Percentiles rank a stretch among this genome's conserved stretches.
These are phyloP conservation scores for Drosophila dives DNA, from an alignment of 2,888 invertebrate genomes.

Conservation along the genomic window DNA sequence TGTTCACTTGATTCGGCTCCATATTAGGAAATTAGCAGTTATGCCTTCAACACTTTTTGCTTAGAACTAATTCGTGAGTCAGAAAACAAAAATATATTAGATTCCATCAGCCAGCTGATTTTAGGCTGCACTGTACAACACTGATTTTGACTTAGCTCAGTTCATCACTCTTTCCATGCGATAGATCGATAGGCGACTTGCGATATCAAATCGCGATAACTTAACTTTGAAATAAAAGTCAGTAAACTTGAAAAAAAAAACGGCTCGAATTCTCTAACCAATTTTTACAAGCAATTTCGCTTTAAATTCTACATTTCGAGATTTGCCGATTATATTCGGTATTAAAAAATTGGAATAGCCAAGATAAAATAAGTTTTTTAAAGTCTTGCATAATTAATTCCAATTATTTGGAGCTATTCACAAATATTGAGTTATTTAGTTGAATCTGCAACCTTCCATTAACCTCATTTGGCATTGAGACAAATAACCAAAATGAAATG, in stretches of 20 bases:
- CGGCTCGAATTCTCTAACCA: background rate
- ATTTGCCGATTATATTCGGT: background rate
- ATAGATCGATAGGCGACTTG: slow-evolving; percentile 25
- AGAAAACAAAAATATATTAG: background rate
- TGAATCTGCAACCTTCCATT: background rate
- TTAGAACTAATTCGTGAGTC: background rate
- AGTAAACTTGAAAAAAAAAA: background rate
- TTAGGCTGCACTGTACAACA: slow-evolving; percentile 1
- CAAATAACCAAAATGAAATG: slow-evolving; percentile 23
- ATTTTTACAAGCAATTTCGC: background rate
- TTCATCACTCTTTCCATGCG: background rate
- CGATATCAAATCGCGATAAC: slow-evolving; percentile 3
- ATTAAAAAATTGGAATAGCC: too few species aligned
- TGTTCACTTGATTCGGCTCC: slow-evolving; percentile 2
- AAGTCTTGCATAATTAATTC: background rate
- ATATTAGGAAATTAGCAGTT: background rate
- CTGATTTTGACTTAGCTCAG: background rate
- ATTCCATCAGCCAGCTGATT: slow-evolving; percentile 25
- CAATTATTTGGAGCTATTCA: slow-evolving; percentile 5
- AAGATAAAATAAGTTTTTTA: background rate
- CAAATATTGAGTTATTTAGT: background rate
- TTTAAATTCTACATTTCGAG: background rate
- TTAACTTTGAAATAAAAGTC: background rate
- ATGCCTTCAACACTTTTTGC: background rate
- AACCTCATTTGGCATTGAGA: slow-evolving; percentile 11